These are phyloP conservation scores for Drosophila pectinifera DNA, from an alignment of 1,140 invertebrate species.

Conservation along the genomic window DNA sequence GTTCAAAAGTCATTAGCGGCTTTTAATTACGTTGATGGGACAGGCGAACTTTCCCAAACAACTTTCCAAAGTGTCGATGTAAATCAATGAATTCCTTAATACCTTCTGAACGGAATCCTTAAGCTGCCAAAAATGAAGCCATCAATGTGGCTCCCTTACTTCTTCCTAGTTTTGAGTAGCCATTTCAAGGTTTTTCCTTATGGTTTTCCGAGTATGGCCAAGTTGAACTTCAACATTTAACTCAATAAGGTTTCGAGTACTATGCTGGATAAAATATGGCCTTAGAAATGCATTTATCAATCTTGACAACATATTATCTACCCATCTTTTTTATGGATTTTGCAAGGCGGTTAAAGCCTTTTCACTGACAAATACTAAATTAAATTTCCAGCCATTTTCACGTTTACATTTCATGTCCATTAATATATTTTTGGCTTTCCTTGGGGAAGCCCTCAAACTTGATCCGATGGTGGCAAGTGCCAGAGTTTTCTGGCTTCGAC, in stretches of 20 bases:
- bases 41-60: not conserved
- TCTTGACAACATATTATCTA: slow-evolving; percentile 3
- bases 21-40: slow-evolving; percentile 5
- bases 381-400: slow-evolving; percentile 24
- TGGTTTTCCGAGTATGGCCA: not conserved
- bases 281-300: slow-evolving; percentile 19
- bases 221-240: slow-evolving; percentile 34
- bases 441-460: slow-evolving; percentile 15
- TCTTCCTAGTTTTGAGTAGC: not conserved
- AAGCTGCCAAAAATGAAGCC: not conserved
- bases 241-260: slow-evolving; percentile 6
- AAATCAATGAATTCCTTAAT: not conserved
- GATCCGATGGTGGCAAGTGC: slow-evolving; percentile 41
- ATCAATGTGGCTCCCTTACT: not conserved
- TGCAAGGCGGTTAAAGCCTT: not conserved
- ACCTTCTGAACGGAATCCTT: not conserved
- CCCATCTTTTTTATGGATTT: not conserved
- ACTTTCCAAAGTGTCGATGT: not conserved
- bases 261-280: slow-evolving; percentile 1
- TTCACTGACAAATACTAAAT: slow-evolving; percentile 5
- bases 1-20: slow-evolving; percentile 29
- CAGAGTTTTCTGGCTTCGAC: slow-evolving; percentile 17
- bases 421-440: slow-evolving; percentile 9
- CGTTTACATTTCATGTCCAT: not conserved
- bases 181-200: not conserved